Base-by-base conservation (phyloP, 1,140 invertebrate species). In the Daktulosphaira vitifoliae region DNA sequence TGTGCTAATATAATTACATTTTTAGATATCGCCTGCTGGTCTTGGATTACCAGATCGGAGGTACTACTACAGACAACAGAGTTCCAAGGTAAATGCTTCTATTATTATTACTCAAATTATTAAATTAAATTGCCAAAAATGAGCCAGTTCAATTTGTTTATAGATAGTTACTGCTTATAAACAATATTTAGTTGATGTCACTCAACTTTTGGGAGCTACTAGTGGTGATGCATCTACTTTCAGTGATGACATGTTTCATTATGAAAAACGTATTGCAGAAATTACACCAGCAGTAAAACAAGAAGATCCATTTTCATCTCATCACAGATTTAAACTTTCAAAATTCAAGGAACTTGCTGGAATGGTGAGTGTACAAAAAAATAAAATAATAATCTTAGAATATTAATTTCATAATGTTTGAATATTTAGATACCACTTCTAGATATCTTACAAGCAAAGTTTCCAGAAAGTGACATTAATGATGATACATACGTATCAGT, bases 201-300 rank as follows among this genome's bases (percentile, higher is more conserved):
- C 79, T 1, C 76, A 77, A 51, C 69, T 76, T 3, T 70, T 84
- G 25, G 77, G 77, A n/a, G 79, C 79, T 3, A 77, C 76, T 13
- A 75, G 71, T 25, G 69, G 72, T 9, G 74, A 79, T 18, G 79
- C 82, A 0, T 68, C 73, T 1, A 76, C 74, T 49, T 84, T 83
- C 70, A 77, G 78, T 8, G 75, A 79, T 6, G 80, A 83, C 67
- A 77, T 82, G 23, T 84, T 80, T 70, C 74, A 74, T 46, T 83
- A 81, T 70, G 82, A 85, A 70, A 78, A 77, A 69, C 69, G 82
- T 20, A 74, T 85, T 1, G 82, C 82, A 3, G 80, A 81, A 70
- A 78, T 81, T 49, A 77, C 76, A 46, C 78, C 77, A 0, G 69
- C 74, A 13, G 38, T 20, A 8, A 50, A 51, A 38, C 48, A 20